Evolutionary conservation across 2,888 invertebrate genomes (phyloP).

Genomic region (Asteroscopus sphinx): DNA sequence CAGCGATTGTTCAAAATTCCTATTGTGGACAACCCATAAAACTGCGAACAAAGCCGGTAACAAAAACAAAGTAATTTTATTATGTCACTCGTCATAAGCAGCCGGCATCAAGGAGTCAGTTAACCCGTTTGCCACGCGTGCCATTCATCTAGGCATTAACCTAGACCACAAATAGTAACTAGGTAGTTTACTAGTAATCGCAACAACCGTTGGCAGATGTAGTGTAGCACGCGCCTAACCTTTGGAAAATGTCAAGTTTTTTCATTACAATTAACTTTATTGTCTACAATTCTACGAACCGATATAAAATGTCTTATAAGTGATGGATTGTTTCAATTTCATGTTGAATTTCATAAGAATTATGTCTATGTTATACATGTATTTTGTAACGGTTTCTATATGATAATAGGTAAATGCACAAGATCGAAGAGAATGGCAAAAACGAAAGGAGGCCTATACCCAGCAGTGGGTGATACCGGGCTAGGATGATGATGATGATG

Average conservation of each 20-base stretch:
- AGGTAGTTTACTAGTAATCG: constrained; percentile 50
- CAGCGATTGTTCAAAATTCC: too few relatives aligned
- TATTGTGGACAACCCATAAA: neutral
- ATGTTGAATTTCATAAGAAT: constrained; percentile 1
- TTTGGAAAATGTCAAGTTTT: constrained; percentile 57
- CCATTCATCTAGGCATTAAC: constrained; percentile 39
- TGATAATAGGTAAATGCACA: neutral
- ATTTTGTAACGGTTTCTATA: constrained; percentile 18
- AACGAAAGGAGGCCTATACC: too few relatives aligned
- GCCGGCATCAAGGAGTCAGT: constrained; percentile 11
- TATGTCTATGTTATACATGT: too few relatives aligned
- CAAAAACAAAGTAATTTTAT: constrained; percentile 2
- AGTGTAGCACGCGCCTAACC: constrained; percentile 57
- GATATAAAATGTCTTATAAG: constrained; percentile 28
- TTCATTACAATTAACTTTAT: constrained; percentile 28
- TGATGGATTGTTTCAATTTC: constrained; percentile 22
- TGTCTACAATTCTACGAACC: constrained; percentile 21
- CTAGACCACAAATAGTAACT: constrained; percentile 54
- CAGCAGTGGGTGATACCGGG: too few relatives aligned
- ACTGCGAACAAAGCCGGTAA: constrained; percentile 4
- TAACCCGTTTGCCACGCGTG: constrained; percentile 44
- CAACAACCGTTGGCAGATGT: constrained; percentile 58
- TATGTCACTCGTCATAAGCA: constrained; percentile 12
- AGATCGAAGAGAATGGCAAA: too few relatives aligned
- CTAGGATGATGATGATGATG: too few relatives aligned